Evolutionary conservation across 2,797 vertebrate species (phyloP).

Genomic region (Scarus forsteni): DNA sequence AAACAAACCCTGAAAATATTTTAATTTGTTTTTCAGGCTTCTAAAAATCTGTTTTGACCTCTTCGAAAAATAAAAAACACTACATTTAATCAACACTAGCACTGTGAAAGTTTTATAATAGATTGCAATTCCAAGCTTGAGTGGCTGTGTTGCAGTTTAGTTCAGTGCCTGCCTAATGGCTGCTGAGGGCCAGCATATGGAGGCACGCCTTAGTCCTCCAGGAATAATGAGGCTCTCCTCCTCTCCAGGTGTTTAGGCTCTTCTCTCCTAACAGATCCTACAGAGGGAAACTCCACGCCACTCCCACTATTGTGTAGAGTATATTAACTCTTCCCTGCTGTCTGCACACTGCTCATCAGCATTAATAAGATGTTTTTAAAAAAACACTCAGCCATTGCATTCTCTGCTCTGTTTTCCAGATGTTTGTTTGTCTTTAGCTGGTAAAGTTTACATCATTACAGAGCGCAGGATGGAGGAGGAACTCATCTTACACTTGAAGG

Average conservation of each 20-base stretch:
- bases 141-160: constrained; percentile 23
- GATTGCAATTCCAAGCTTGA: constrained; percentile 8
- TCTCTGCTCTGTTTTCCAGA: too few species aligned
- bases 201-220: constrained; percentile 51
- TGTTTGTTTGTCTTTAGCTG: too few species aligned
- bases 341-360: not conserved
- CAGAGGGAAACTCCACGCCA: constrained; percentile 13
- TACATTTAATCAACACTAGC: not conserved
- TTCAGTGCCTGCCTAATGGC: constrained; percentile 43
- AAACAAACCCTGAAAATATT: not conserved
- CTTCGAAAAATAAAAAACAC: not conserved
- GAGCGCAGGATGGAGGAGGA: too few species aligned
- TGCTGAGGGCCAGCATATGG: constrained; percentile 65
- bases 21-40: constrained; percentile 2
- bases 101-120: not conserved
- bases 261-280: constrained; percentile 16
- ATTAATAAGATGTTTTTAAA: not conserved
- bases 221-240: constrained; percentile 64
- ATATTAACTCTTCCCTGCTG: not conserved
- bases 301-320: constrained; percentile 2
- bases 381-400: not conserved
- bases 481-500: too few species aligned
- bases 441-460: too few species aligned
- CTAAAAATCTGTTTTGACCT: not conserved
- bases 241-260: constrained; percentile 61